phyloP scores from a whole-genome alignment of 2,888 invertebrate species.

The Anaspis maculata region DNA sequence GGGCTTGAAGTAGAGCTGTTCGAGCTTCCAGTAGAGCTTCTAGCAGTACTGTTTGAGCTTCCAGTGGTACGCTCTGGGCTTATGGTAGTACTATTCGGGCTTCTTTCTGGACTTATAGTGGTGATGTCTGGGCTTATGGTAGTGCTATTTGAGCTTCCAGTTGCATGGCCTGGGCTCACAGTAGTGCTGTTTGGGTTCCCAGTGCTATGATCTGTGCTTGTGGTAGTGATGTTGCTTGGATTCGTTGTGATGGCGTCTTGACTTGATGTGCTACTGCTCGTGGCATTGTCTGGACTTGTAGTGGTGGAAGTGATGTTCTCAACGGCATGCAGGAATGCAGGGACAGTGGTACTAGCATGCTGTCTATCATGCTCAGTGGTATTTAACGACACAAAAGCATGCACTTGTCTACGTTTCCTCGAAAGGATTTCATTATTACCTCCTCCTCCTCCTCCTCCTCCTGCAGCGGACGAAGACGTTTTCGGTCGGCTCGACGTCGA shows the following conservation, averaged over 20 bases:
- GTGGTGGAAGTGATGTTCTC: constrained; percentile 21
- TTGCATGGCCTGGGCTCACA: no score
- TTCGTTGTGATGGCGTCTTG: constrained; percentile 9
- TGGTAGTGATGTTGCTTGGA: constrained; percentile 1
- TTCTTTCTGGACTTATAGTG: no score
- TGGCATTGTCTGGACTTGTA: neutral
- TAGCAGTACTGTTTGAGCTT: no score
- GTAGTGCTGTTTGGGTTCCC: no score
- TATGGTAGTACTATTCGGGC: no score
- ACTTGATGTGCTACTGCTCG: constrained; percentile 24
- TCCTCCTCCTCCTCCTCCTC: no score
- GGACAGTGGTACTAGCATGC: constrained; percentile 31
- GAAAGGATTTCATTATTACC: constrained; percentile 46
- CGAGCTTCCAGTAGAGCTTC: no score
- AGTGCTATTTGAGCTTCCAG: no score
- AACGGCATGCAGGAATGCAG: constrained; percentile 35
- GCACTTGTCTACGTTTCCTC: constrained; percentile 61
- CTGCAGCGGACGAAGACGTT: constrained; percentile 51
- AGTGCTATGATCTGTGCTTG: neutral
- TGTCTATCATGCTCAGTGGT: constrained; percentile 31
- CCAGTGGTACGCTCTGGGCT: no score
- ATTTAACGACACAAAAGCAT: constrained; percentile 35
- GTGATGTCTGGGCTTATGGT: no score
- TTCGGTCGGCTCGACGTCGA: constrained; percentile 58
- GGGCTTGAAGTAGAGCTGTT: no score